Base-by-base conservation (phyloP, 2,888 invertebrate genomes). In the Ferdinandea cuprea region DNA sequence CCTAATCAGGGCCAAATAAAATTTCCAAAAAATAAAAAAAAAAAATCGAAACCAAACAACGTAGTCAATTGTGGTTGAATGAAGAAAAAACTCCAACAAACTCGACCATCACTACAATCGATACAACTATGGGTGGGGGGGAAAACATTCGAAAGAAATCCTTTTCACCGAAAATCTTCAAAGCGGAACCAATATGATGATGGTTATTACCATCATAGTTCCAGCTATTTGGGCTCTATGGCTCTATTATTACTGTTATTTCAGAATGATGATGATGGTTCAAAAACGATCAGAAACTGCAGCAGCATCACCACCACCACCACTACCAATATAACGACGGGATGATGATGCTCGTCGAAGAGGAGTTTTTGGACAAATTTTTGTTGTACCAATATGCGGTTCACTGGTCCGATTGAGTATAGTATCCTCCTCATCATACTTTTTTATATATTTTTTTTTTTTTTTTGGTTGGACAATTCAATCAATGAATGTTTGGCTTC, bases 401-500 rank as follows among this genome's bases (percentile, higher is more conserved):
- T 32, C 50, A 63, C 17, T 71, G 19, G 7, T 30, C 40, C 32
- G 19, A 44, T n/a, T 6, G 28, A 21, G 44, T 44, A 17, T 32
- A 17, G 15, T 58, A 32, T 28, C 15, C 37, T 63, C 6, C 15
- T 79, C 46, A 48, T 68, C 72, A n/a, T n/a, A n/a, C n/a, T n/a
- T n/a, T n/a, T n/a, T 72, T 73, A 58, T 50, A 69, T 52, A 56
- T 63, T 63, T 48, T 69, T n/a, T n/a, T n/a, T n/a, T n/a, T n/a
- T n/a, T n/a, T n/a, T n/a, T n/a, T n/a, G n/a, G 48, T 63, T 25
- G 59, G 76, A 59, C 76, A 76, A 76, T 81, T 81, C 81, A 81
- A 76, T 81, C 76, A 72, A 56, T 66, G 71, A 72, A 76, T 81
- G 81, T 81, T 81, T 76, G 76, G 65, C 71, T 76, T 81, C 59